Conservation (phyloP, 2,888 invertebrate species). For the Siphlonurus alternatus region DNA sequence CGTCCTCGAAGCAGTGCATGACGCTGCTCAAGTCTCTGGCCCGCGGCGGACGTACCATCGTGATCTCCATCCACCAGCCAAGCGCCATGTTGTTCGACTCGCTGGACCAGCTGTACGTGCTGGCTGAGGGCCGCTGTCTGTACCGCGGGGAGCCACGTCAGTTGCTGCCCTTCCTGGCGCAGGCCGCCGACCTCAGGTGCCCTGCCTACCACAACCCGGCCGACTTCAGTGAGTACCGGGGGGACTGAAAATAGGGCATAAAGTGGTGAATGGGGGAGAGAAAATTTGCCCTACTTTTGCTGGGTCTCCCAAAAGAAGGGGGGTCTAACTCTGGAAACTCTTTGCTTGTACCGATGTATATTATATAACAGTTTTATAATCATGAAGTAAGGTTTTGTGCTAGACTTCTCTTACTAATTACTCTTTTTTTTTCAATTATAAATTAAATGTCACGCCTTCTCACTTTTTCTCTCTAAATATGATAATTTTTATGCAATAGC, state of each 20-base stretch:
- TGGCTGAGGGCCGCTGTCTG: constrained; percentile 66
- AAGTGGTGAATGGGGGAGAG: constrained; percentile 48
- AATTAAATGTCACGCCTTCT: too few relatives aligned
- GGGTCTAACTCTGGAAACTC: too few relatives aligned
- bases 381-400: too few relatives aligned
- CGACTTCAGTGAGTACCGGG: constrained; percentile 70
- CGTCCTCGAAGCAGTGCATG: constrained; percentile 72
- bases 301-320: not conserved
- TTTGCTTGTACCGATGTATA: too few relatives aligned
- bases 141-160: constrained; percentile 65
- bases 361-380: too few relatives aligned
- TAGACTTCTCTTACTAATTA: too few relatives aligned
- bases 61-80: constrained; percentile 90
- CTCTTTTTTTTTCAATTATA: too few relatives aligned
- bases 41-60: constrained; percentile 62
- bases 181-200: constrained; percentile 61
- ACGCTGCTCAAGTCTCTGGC: constrained; percentile 63
- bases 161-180: constrained; percentile 61
- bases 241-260: constrained; percentile 59
- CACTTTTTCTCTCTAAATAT: too few relatives aligned
- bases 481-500: too few relatives aligned
- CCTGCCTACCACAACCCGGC: constrained; percentile 92
- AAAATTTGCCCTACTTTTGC: not conserved
- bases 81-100: constrained; percentile 83
- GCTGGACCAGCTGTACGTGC: constrained; percentile 76